Conservation (phyloP, 2,888 invertebrate species). For the Hedychridium roseum region DNA sequence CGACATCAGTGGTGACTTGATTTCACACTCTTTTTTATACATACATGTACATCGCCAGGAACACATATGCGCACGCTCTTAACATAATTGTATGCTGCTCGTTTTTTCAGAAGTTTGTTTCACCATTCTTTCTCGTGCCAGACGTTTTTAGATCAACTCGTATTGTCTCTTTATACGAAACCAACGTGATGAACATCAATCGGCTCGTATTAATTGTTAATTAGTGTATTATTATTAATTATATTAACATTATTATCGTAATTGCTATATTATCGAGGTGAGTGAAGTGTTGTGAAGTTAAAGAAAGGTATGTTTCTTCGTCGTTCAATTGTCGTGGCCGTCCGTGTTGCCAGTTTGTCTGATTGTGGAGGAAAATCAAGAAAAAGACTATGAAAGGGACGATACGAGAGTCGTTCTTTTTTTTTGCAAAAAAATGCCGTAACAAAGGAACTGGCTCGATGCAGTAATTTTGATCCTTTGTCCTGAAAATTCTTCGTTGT, state of each 20-base stretch:
- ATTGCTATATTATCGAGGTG: slow-evolving; percentile 19
- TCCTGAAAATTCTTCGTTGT: not conserved
- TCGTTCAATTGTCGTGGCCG: slow-evolving; percentile 12
- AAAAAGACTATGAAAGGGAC: slow-evolving; percentile 11
- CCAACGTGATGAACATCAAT: too few relatives aligned
- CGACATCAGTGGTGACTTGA: slow-evolving; percentile 53
- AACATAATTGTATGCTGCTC: slow-evolving; percentile 8
- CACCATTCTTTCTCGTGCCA: slow-evolving; percentile 16
- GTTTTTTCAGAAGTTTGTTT: slow-evolving; percentile 14
- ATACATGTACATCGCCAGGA: slow-evolving; percentile 5
- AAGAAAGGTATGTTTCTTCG: slow-evolving; percentile 8
- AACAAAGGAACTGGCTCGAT: too few relatives aligned
- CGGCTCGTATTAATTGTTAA: slow-evolving; percentile 19
- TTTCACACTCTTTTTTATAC: slow-evolving; percentile 43
- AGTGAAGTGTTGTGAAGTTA: slow-evolving; percentile 18
- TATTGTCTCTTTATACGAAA: slow-evolving; percentile 1
- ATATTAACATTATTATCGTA: slow-evolving; percentile 6
- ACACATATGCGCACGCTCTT: slow-evolving; percentile 19
- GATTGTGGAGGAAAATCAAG: slow-evolving; percentile 10
- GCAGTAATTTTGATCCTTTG: too few relatives aligned
- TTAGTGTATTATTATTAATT: slow-evolving; percentile 23
- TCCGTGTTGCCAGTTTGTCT: slow-evolving; percentile 8
- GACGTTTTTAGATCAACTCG: not conserved
- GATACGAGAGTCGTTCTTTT: not conserved
- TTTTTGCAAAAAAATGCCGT: slow-evolving; percentile 8